A percentile compares a stretch with the other conserved stretches of the same genome.
Conservation (phyloP, 2,888 invertebrate species). For the Tupiocoris notatus region DNA sequence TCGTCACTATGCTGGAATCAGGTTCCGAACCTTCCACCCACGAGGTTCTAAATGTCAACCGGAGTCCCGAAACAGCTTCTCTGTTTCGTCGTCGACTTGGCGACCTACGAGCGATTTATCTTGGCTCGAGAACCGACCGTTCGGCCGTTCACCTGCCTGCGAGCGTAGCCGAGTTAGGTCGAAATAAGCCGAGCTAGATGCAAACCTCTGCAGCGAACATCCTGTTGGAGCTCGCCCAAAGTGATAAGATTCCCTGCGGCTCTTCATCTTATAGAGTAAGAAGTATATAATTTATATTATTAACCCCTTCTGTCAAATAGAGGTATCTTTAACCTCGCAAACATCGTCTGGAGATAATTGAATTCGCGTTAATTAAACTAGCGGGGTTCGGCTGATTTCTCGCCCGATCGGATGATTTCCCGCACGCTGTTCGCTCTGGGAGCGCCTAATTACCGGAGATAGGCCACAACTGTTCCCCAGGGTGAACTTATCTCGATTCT, state of each 20-base stretch:
- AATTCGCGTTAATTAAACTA: not conserved
- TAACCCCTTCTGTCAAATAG: not conserved
- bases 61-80: not conserved
- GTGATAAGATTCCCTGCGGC: conserved; percentile 20
- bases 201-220: conserved; percentile 17
- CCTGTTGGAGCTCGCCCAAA: conserved; percentile 29
- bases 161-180: not conserved
- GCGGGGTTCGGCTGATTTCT: not conserved
- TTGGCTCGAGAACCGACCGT: conserved; percentile 15
- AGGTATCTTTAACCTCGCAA: not conserved
- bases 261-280: too few species aligned
- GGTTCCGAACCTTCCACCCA: not conserved
- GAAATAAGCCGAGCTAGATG: not conserved
- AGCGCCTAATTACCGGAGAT: too few species aligned
- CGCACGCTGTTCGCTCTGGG: too few species aligned
- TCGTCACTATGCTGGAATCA: too few species aligned
- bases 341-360: not conserved
- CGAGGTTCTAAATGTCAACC: not conserved
- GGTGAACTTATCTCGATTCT: too few species aligned
- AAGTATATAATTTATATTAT: too few species aligned
- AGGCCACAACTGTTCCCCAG: too few species aligned
- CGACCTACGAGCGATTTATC: not conserved
- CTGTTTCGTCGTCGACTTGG: not conserved
- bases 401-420: not conserved
- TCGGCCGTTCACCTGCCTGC: conserved; percentile 23